Conservation (phyloP, 2,113 vertebrate species). For the Aptenodytes forsteri region DNA sequence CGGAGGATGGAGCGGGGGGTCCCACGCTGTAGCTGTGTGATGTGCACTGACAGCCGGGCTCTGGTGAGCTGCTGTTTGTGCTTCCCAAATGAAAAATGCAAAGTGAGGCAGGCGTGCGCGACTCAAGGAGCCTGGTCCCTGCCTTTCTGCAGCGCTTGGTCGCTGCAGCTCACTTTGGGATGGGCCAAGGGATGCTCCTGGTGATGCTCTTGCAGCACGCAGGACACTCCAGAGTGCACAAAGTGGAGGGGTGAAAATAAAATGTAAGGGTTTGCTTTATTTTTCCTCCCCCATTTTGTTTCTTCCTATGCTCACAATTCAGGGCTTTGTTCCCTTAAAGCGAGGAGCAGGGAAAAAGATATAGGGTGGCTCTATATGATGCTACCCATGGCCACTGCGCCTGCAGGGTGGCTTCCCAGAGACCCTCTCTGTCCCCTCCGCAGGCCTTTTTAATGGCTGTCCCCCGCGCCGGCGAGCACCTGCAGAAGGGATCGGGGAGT, state of each 20-base stretch:
- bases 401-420: background rate
- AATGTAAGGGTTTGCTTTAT: background rate
- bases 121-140: background rate
- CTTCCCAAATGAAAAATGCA: background rate
- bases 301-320: background rate
- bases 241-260: background rate
- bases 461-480: background rate
- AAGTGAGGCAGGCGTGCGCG: rapidly evolving
- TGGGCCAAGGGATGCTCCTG: background rate
- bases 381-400: background rate
- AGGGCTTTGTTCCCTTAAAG: background rate
- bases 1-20: background rate
- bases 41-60: background rate
- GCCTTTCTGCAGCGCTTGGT: rapidly evolving
- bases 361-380: rapidly evolving
- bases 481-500: conserved; percentile 53
- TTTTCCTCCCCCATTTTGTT: background rate
- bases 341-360: background rate
- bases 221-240: background rate
- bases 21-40: background rate
- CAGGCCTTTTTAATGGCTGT: background rate
- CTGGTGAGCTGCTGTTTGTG: background rate
- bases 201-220: background rate
- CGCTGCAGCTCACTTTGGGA: background rate
- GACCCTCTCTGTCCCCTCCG: background rate